Evolutionary conservation across 2,797 vertebrate genomes (phyloP), one percentile per base, ranked within the genome.

Genomic region (Microctenopoma lineatum): DNA sequence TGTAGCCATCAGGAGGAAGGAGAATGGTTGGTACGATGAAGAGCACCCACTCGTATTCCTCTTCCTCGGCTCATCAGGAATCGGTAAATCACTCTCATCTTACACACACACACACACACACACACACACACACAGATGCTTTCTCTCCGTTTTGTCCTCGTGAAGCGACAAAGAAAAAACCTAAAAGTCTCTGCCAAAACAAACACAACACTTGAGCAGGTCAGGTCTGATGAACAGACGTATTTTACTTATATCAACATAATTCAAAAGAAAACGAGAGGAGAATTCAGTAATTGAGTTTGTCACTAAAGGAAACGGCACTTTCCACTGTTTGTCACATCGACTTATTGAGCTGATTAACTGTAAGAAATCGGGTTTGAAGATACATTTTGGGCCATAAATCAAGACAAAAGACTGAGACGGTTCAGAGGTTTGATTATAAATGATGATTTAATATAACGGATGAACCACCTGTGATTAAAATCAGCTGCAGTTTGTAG

Each of bases 11-110:
- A 96, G 98, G 87, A 96, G 97, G 86, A 99, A 98, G 87, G 96
- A 99, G 90, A 99, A 99, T 15, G 98, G 98, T 64, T 99, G 98
- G 98, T 98, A 98, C 0, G 96, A 99, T 2, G 97, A 99, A 92
- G 97, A 99, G 74, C 98, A 99, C 88, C 98, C 97, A 0, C 93
- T 99, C 16, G 97, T 99, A 36, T 98, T 99, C 88, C 96, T 99
- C 69, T 99, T 99, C 91, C 89, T 99, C 51, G 97, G 98, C 74
- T 99, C 98, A 0, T 99, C 97, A 5, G 98, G 97, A 92, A 98
- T 99, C 75, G 98, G 98, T 98, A 96, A 95, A 78, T 81, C 50
- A 27, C 46, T 62, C 48, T 63, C 55, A 53, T 59, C 59, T 61
- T 41, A 73, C 34, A 61, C 74, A 51, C 29, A 34, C 32, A 8